phyloP scores from a whole-genome alignment of 1,140 invertebrate genomes.

The Heliothis subflexa region DNA sequence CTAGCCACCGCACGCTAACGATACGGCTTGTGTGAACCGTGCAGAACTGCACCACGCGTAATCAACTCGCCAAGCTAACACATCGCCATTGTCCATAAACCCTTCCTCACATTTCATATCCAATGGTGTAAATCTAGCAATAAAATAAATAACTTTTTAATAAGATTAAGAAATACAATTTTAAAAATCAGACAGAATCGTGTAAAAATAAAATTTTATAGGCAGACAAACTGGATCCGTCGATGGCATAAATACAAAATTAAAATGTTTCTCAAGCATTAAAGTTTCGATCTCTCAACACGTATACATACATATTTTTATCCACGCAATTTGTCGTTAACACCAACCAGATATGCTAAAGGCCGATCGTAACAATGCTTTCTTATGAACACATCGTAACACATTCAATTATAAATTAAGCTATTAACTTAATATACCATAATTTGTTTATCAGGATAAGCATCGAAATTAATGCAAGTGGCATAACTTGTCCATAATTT shows the following conservation, averaged over 20 bases:
- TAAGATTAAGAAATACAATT: constrained; percentile 48
- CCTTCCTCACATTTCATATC: constrained; percentile 25
- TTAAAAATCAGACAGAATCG: constrained; percentile 49
- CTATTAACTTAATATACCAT: constrained; percentile 85
- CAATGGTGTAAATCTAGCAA: constrained; percentile 44
- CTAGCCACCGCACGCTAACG: constrained; percentile 45
- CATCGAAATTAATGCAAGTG: constrained; percentile 86
- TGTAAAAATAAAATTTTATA: constrained; percentile 65
- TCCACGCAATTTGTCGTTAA: constrained; percentile 76
- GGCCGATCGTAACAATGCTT: constrained; percentile 77
- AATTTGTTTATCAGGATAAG: constrained; percentile 86
- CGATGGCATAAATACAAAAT: constrained; percentile 57
- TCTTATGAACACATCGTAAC: constrained; percentile 78
- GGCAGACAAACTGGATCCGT: constrained; percentile 56
- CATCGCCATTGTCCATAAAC: constrained; percentile 22
- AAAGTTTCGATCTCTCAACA: constrained; percentile 60
- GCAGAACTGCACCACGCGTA: constrained; percentile 54
- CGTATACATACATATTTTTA: constrained; percentile 58
- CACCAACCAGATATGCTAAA: constrained; percentile 71
- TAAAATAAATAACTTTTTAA: constrained; percentile 48
- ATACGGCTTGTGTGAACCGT: constrained; percentile 39
- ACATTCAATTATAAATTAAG: constrained; percentile 86
- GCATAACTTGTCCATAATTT: constrained; percentile 85
- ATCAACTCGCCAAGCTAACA: constrained; percentile 56
- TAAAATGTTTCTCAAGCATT: constrained; percentile 61